Conservation (phyloP, 2,888 invertebrate genomes). For the Abrostola tripartita region DNA sequence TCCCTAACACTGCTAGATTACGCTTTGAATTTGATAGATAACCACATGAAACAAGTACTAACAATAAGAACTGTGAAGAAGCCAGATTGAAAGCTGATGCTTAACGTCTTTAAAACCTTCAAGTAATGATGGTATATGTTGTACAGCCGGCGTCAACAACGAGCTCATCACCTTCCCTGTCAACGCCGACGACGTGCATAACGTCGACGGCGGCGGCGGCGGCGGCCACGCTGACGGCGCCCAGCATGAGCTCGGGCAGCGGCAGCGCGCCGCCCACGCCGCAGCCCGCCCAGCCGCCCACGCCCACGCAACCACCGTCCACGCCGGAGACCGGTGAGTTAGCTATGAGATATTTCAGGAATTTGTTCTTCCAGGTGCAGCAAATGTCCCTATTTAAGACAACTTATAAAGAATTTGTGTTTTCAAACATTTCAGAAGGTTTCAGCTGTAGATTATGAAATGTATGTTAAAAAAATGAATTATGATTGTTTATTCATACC, state of each 20-base stretch:
- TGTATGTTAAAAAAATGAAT: too few species aligned
- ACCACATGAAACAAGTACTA: too few species aligned
- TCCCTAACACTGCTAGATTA: too few species aligned
- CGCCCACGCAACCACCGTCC: constrained; percentile 75
- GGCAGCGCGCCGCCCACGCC: constrained; percentile 74
- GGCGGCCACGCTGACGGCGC: constrained; percentile 13
- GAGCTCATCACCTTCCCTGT: constrained; percentile 21
- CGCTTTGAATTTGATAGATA: too few species aligned
- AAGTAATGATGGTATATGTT: background rate
- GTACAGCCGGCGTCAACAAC: constrained; percentile 35
- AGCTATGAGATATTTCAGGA: background rate
- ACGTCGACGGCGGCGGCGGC: constrained; percentile 45
- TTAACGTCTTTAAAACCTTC: too few species aligned
- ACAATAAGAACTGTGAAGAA: too few species aligned
- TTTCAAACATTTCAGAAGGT: too few species aligned
- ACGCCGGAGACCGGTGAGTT: constrained; percentile 80
- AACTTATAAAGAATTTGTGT: too few species aligned
- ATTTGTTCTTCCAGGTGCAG: background rate
- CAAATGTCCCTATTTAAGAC: too few species aligned
- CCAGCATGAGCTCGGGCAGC: constrained; percentile 25
- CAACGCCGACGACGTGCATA: constrained; percentile 47
- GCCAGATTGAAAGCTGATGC: too few species aligned
- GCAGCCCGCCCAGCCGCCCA: constrained; percentile 74
- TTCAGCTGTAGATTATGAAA: too few species aligned
- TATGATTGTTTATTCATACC: too few species aligned